Base-by-base conservation (phyloP, 2,888 invertebrate species). In the Macrosoma leucophasiata region DNA sequence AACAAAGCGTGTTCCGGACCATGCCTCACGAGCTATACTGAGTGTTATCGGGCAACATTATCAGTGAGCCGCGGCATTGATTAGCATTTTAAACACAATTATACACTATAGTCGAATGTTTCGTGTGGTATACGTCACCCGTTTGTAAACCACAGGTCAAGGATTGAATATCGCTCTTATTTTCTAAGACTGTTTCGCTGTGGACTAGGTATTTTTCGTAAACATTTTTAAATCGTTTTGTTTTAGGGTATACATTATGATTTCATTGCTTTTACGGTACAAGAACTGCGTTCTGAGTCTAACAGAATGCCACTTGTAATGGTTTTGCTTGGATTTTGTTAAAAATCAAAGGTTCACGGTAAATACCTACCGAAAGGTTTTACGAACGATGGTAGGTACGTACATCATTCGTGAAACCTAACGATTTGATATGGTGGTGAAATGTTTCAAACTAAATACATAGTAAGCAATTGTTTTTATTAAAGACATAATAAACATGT, bases 401-500 rank as follows among this genome's bases (percentile, higher is more conserved):
- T n/a, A n/a, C n/a, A n/a, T n/a, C n/a, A n/a, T n/a, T n/a, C n/a
- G n/a, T n/a, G n/a, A n/a, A n/a, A n/a, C n/a, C n/a, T n/a, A n/a
- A n/a, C n/a, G n/a, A n/a, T n/a, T n/a, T n/a, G n/a, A n/a, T n/a
- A n/a, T n/a, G n/a, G n/a, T n/a, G n/a, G n/a, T n/a, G n/a, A n/a
- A n/a, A n/a, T n/a, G n/a, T n/a, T 38, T 41, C 10, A 50, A 52
- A 49, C 46, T 33, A 49, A 32, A 48, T 41, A 35, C 33, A 13
- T 52, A 56, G 50, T 79, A 82, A 81, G 81, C 79, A 79, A 75
- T 77, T 70, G 60, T 78, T 84, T 55, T 82, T 84, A 82, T 81
- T 84, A 82, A 78, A 84, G 79, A 77, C 73, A 74, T 82, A 84
- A 81, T 82, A 84, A 84, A 82, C 79, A 82, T 81, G 72, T 77